Base-by-base conservation (phyloP, 2,888 invertebrate genomes). In the Lacanobia wlatinum region DNA sequence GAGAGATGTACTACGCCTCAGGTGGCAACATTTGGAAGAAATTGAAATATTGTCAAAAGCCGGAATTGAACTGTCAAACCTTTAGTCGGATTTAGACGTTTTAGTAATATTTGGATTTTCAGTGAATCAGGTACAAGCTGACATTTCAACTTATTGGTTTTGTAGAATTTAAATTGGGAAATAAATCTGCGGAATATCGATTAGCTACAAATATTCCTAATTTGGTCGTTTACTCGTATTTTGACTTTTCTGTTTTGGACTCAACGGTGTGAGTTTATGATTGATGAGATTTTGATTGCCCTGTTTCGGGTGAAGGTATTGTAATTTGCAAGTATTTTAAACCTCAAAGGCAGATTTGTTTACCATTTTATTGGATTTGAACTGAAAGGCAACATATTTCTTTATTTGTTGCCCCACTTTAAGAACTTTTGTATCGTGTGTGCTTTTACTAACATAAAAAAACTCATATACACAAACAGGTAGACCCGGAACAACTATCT, bases 1-100 rank as follows among this genome's bases (percentile, higher is more conserved):
- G 58, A 68, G 74, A 80, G 64, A 68, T 56, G 46, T 56, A 65
- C 28, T 34, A 23, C 10, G 64, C 18, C 78, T 53, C 81, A 80
- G 81, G 70, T 78, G 78, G 61, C 28, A 18, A 53, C 60, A 50
- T 68, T 74, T 56, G 46, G 60, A n/a, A 68, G 64, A 56, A 80
- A 78, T 80, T 81, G 78, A 80, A 78, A 76, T 80, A 76, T 65
- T 76, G 65, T 80, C 78, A 76, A 70, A 75, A 80, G 60, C 38
- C 56, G 48, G 43, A 75, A 76, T 76, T 53, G 61, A 69, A 80
- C 52, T 78, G 81, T 80, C 78, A 53, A 56, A 64, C 23, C 40
- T 50, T 50, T 40, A 38, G 40, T 21, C 21, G 55, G 50, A 21
- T 68, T 53, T 43, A 38, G 18, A 63, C 1, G 18, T 40, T 59